Evolutionary conservation across 2,888 invertebrate genomes (phyloP), one percentile per base, ranked within the genome.

Genomic region (Hirtodrosophila trivittata): DNA sequence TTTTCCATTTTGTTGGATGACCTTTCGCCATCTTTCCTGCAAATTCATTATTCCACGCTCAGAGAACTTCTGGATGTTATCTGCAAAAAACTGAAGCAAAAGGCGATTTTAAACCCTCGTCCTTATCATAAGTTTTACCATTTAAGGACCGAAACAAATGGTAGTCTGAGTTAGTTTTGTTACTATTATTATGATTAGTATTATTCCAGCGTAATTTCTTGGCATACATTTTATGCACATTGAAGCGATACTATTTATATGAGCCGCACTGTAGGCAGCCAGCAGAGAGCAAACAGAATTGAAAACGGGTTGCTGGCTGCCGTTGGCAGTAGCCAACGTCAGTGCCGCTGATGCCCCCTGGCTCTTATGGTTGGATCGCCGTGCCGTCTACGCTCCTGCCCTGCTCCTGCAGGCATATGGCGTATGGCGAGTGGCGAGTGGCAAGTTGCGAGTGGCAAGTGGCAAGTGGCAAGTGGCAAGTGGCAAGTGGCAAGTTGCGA

Each of bases 271-370:
- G 78, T 80, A 28, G 18, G 30, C 46, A 45, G 54, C 50, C 37
- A 7, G 64, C 18, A 35, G 38, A 32, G 51, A 76, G 51, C 67
- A 83, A 80, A 80, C 77, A 83, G 65, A 80, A 83, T 80, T 67
- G 80, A 80, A 82, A 80, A 83, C 62, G 80, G 83, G 80, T 80
- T 80, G 83, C 58, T 74, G 32, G 32, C 28, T 67, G 67, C 63
- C 57, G 52, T 32, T 52, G 66, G 70, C 49, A 37, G 52, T 26
- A 37, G 50, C 47, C 51, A 54, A 39, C 47, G 46, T 55, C 14
- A 28, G 54, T 54, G 42, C 39, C 49, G 63, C 30, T 45, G 39
- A 25, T 37, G 47, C 49, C 62, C 38, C 38, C 51, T 39, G 51
- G 60, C 54, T 30, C 35, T 43, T 38, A 21, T 46, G 39, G 50